These are phyloP conservation scores for Syrmaticus mikado DNA, from an alignment of 2,113 vertebrate genomes.

Conservation along the genomic window DNA sequence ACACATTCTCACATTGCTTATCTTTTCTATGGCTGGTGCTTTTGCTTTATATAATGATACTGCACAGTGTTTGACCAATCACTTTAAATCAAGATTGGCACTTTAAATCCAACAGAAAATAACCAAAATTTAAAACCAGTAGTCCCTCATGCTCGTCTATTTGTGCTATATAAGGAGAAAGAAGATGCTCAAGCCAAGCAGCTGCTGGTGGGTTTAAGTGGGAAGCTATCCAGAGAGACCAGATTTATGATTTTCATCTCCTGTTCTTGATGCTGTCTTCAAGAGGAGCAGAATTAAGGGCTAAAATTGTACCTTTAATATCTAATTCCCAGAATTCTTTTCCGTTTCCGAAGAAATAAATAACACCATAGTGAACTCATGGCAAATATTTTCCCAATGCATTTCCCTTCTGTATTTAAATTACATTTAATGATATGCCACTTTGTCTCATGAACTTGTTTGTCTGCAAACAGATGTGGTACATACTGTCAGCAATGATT, in stretches of 20 bases:
- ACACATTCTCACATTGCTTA: not conserved
- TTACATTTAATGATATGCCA: not conserved
- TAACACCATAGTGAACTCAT: not conserved
- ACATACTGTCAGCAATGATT: not conserved
- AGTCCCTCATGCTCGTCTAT: not conserved
- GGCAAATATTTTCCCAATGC: not conserved
- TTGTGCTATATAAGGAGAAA: conserved; percentile 7
- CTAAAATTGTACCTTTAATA: not conserved
- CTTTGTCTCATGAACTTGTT: not conserved
- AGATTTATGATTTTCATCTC: conserved; percentile 49
- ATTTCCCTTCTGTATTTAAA: not conserved
- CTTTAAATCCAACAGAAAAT: conserved; percentile 30
- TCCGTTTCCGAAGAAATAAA: not conserved
- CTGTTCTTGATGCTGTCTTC: conserved; percentile 31
- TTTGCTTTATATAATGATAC: conserved; percentile 25
- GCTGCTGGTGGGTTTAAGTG: conserved; percentile 50
- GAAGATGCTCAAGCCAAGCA: conserved; percentile 47
- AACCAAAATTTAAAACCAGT: conserved; percentile 4
- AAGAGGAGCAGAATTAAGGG: conserved; percentile 15
- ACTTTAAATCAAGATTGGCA: not conserved
- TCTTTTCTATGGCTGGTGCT: not conserved
- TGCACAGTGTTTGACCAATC: not conserved
- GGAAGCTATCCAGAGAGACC: conserved; percentile 38
- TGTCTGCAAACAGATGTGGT: not conserved
- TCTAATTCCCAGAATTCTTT: not conserved